Conservation (phyloP, 53 echinoderm and acorn worm species). For the Echinometra lucunter region DNA sequence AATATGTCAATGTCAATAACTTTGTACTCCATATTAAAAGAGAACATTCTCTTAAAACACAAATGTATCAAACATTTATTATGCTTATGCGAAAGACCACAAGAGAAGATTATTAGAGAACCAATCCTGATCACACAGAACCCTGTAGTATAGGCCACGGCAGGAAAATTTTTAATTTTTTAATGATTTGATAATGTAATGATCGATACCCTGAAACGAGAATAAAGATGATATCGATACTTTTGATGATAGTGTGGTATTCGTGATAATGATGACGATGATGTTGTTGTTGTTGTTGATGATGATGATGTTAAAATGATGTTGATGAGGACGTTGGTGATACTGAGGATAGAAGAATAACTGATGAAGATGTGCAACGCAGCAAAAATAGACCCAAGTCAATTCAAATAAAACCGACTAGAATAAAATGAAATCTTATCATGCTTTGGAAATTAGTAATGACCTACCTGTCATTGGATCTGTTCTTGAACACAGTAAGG, state of each 20-base stretch:
- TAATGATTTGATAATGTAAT: background rate
- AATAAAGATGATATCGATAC: background rate
- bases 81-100: background rate
- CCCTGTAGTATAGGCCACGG: background rate
- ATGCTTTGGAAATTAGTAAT: background rate
- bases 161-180: background rate
- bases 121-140: background rate
- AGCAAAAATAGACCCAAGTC: background rate
- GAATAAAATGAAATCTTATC: background rate
- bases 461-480: conserved; percentile 84
- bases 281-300: background rate
- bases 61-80: no score
- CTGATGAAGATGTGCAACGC: background rate
- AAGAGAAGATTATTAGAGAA: background rate
- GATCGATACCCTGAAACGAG: no score
- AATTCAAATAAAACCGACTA: background rate
- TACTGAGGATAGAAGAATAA: background rate
- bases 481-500: conserved; percentile 80
- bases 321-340: background rate
- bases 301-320: background rate
- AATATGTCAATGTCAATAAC: background rate
- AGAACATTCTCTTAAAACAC: no score
- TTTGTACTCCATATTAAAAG: no score
- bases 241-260: background rate
- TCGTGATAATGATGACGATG: background rate